Percentiles rank a stretch among this genome's conserved stretches.
These are phyloP conservation scores for Dasypus novemcinctus DNA, from an alignment of 2,113 vertebrate genomes.

Conservation along the genomic window DNA sequence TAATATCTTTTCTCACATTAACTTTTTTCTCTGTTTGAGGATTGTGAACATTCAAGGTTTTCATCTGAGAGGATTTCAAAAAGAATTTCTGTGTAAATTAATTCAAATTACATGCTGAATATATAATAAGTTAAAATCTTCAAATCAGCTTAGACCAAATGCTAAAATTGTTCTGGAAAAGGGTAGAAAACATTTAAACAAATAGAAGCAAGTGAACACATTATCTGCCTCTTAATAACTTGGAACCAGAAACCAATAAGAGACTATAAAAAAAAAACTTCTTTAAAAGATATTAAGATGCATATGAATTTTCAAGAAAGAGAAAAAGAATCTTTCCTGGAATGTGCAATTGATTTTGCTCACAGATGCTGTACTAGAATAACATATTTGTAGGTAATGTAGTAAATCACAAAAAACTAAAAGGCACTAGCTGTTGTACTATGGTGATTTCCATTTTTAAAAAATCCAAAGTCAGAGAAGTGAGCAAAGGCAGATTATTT, in stretches of 20 bases:
- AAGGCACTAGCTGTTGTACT: not conserved
- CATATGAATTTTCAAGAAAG: slow-evolving; percentile 27
- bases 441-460: not conserved
- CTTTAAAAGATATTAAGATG: not conserved
- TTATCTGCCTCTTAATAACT: not conserved
- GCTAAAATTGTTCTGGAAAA: slow-evolving; percentile 39
- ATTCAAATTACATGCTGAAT: slow-evolving; percentile 44
- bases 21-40: slow-evolving; percentile 52
- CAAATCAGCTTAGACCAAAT: slow-evolving; percentile 49
- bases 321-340: not conserved
- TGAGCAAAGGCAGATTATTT: not conserved
- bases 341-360: slow-evolving; percentile 12
- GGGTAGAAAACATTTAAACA: not conserved
- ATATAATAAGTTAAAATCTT: slow-evolving; percentile 43
- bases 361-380: not conserved
- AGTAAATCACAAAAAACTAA: slow-evolving; percentile 11
- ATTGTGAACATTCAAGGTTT: slow-evolving; percentile 62
- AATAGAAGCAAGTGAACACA: not conserved
- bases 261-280: not conserved
- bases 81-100: slow-evolving; percentile 63
- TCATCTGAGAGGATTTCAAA: slow-evolving; percentile 46
- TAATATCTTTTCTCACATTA: not conserved
- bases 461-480: not conserved
- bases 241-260: slow-evolving; percentile 35
- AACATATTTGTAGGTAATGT: not conserved